These are phyloP conservation scores for Setophaga kirtlandii DNA, from an alignment of 2,113 vertebrate species.

Conservation along the genomic window DNA sequence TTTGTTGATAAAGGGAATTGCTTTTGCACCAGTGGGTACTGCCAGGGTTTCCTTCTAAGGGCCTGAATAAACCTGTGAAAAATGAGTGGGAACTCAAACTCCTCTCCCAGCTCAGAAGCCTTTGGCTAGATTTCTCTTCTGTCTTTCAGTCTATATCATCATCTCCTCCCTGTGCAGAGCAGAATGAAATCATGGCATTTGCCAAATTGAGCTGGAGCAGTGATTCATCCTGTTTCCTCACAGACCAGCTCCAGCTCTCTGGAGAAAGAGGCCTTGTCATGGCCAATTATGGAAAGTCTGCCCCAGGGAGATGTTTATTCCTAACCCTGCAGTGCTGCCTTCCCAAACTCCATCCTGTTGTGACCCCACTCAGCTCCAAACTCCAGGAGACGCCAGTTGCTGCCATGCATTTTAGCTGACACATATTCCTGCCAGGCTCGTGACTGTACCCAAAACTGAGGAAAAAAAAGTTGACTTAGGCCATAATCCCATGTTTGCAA, in stretches of 20 bases:
- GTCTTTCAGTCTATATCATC: constrained; percentile 34
- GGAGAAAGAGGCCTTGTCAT: constrained; percentile 50
- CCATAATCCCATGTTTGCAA: constrained; percentile 21
- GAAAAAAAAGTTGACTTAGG: background rate
- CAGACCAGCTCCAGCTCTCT: constrained; percentile 9
- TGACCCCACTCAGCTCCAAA: constrained; percentile 3
- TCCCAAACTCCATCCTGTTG: constrained; percentile 42
- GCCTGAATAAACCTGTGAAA: constrained; percentile 38
- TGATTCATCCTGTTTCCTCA: constrained; percentile 46
- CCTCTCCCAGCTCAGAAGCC: constrained; percentile 13
- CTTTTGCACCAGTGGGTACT: background rate
- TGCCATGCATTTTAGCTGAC: constrained; percentile 33
- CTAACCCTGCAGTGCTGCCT: background rate
- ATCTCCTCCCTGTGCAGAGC: background rate
- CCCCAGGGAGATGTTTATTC: constrained; percentile 56
- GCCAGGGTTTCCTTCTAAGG: constrained; percentile 56
- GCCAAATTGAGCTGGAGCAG: constrained; percentile 10
- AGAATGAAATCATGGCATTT: constrained; percentile 5
- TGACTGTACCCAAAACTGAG: constrained; percentile 25
- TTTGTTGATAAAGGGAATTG: constrained; percentile 35
- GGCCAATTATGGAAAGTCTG: constrained; percentile 63
- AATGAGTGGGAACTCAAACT: constrained; percentile 28
- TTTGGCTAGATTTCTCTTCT: constrained; percentile 19
- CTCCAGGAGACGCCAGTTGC: background rate
- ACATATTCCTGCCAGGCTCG: constrained; percentile 5